Evolutionary conservation across 2,888 invertebrate species (phyloP), one percentile per base, ranked within the genome.

Genomic region (Conus canariensis): DNA sequence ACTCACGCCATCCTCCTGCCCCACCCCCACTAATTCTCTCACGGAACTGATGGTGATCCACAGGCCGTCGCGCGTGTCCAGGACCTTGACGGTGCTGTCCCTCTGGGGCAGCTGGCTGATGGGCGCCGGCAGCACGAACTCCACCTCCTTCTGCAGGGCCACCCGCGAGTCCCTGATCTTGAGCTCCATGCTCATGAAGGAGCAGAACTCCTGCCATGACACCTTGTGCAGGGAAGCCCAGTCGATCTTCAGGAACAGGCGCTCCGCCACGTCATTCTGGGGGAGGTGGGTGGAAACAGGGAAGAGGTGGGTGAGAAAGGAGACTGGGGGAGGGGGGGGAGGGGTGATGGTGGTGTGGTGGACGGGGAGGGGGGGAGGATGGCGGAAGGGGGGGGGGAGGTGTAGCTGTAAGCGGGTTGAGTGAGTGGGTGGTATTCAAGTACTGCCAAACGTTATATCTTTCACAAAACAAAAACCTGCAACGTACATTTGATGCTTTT

Each of bases 171-270:
- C 96, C 92, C 96, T 96, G 93, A 96, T 96, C 0, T 95, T 94
- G 92, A 96, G 96, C 91, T 96, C 96, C 88, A 96, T 93, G 92
- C 96, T 96, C 96, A 96, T 96, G 94, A 96, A 96, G 7, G 96
- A 96, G 94, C 96, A 96, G 93, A 96, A 96, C 92, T 96, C 96
- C 93, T 96, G 96, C 96, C 96, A 96, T 0, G 95, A 94, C 91
- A 96, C 96, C 12, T 93, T 90, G 0, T 96, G 96, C 89, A 95
- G 95, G 5, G 96, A 96, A 0, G 95, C 94, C 96, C 96, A 96
- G 93, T 96, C 96, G 77, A 96, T 96, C 93, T 96, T 96, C 93
- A 95, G 95, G 93, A 96, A 96, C 91, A 96, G 92, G 8, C 95
- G 93, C 89, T 95, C 95, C 59, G 85, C 85, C 58, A 25, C 88